Evolutionary conservation across 2,888 invertebrate genomes (phyloP).

Genomic region (Gymnosoma rotundatum): DNA sequence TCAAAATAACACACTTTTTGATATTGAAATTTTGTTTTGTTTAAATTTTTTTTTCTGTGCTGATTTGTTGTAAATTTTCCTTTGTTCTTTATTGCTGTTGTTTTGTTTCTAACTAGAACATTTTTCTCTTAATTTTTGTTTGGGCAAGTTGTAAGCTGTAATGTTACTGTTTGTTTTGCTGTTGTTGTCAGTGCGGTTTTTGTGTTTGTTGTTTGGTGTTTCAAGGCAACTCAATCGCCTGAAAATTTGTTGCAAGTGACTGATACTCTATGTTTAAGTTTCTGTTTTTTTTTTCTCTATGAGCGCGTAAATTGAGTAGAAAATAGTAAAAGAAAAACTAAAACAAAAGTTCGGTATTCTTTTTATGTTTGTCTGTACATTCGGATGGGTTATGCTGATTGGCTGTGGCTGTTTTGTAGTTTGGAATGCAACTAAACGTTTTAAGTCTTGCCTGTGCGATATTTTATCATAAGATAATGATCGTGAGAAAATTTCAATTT

Average conservation of each 20-base stretch:
- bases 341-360: constrained; percentile 63
- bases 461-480: constrained; percentile 70
- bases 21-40: constrained; percentile 63
- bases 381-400: constrained; percentile 58
- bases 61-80: constrained; percentile 24
- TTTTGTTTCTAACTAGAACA: constrained; percentile 64
- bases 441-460: constrained; percentile 59
- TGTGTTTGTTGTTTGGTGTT: constrained; percentile 39
- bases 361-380: constrained; percentile 60
- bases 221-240: constrained; percentile 68
- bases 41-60: constrained; percentile 19
- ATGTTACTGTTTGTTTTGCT: constrained; percentile 68
- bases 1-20: constrained; percentile 18
- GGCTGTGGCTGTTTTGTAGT: constrained; percentile 51
- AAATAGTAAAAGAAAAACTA: constrained; percentile 35
- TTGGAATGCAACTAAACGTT: constrained; percentile 66
- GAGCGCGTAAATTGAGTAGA: constrained; percentile 11
- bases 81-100: constrained; percentile 17
- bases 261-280: constrained; percentile 70
- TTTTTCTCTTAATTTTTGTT: constrained; percentile 65
- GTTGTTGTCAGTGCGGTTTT: constrained; percentile 54
- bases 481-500: constrained; percentile 70
- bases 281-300: neutral
- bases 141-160: constrained; percentile 61
- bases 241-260: constrained; percentile 73